Base-by-base conservation (phyloP, 2,113 vertebrate species). In the Cottus gobio region DNA sequence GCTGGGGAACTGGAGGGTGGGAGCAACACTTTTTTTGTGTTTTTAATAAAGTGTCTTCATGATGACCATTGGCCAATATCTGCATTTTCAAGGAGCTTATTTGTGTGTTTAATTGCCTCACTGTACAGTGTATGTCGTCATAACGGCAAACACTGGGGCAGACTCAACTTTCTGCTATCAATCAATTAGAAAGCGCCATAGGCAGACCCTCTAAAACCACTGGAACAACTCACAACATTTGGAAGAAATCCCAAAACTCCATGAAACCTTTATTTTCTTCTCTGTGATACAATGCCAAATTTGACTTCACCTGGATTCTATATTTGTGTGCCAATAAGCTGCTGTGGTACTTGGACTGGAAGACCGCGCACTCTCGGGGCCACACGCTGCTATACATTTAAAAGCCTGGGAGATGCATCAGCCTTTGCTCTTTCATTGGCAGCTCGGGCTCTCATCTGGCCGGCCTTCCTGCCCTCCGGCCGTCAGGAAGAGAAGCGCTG, bases 391-490 rank as follows among this genome's bases (percentile, higher is more conserved):
- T 24, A 10, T 18, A 34, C 60, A 26, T 39, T 39, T 42, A 69
- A 75, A 11, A 75, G 30, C 58, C 63, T 9, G 54, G 57, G 42
- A 74, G 48, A 56, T 26, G 58, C 10, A 61, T 26, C 48, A 63
- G 39, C 36, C 62, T 77, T 63, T 30, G 12, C 16, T 31, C 60
- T 72, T 67, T 13, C n/a, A 68, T 62, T 46, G 1, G 3, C 52
- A 68, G 69, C 36, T 24, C 1, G 3, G 22, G 50, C 57, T 52
- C 69, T 69, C 60, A 71, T 58, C 70, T 13, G 44, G 20, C 57
- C 46, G 16, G 57, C 12, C 37, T 34, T 11, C 26, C 54, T 13
- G 9, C 48, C 63, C 63, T 44, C 37, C 56, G 22, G 64, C 61
- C n/a, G 7, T 16, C 6, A 44, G 28, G n/a, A 36, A 5, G 72